Evolutionary conservation across 2,888 invertebrate species (phyloP).

Genomic region (Lutraria lutraria): DNA sequence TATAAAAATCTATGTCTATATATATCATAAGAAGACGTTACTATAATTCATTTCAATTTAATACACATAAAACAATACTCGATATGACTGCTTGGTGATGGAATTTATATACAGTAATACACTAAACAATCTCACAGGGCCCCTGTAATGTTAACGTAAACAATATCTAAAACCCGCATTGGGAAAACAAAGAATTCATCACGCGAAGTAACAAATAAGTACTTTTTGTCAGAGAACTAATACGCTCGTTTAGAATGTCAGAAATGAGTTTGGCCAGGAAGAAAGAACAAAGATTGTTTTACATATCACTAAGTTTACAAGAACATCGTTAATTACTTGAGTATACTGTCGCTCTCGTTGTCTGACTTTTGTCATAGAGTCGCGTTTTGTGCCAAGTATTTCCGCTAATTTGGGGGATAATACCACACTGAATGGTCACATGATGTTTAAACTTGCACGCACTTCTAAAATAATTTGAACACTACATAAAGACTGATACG

Average conservation of each 20-base stretch:
- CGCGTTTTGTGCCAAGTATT: background rate
- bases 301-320: background rate
- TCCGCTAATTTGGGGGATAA: background rate
- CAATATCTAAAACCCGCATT: background rate
- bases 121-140: background rate
- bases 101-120: background rate
- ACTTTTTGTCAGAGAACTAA: no score
- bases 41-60: background rate
- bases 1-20: no score
- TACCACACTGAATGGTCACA: background rate
- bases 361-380: background rate
- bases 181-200: background rate
- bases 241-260: no score
- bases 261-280: no score
- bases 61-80: background rate
- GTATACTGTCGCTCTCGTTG: background rate
- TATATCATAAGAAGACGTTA: background rate
- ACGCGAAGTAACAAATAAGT: no score
- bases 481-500: background rate
- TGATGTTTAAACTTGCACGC: background rate
- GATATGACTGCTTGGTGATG: background rate
- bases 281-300: background rate
- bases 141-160: background rate
- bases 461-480: background rate
- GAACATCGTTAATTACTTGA: conserved; percentile 2